Conservation (phyloP, 92 coral and sea anemone genomes). For the Pocillopora grandis region DNA sequence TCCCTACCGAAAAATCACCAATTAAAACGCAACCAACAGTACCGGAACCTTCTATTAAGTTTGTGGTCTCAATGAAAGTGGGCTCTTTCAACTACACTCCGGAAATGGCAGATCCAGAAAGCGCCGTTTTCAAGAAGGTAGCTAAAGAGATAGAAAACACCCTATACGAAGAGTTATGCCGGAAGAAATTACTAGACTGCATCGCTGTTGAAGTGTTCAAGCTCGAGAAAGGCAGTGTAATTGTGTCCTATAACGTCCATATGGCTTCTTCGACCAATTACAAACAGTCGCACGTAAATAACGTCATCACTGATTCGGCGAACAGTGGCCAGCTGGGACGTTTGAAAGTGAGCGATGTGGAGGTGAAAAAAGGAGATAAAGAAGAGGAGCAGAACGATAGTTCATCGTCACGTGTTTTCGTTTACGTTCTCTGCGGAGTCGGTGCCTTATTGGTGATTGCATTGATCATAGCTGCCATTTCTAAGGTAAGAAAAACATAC, state of each 20-base stretch:
- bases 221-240: neutral
- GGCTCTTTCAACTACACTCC: neutral
- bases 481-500: neutral
- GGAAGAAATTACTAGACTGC: neutral
- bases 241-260: neutral
- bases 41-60: neutral
- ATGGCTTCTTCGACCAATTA: neutral
- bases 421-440: conserved; percentile 5
- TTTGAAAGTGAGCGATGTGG: neutral
- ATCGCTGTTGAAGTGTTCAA: neutral
- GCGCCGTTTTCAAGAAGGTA: neutral
- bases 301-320: neutral
- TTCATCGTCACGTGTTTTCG: neutral
- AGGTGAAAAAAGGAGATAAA: neutral
- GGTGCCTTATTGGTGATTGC: conserved; percentile 1
- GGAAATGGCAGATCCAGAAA: conserved; percentile 13
- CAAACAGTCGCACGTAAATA: neutral
- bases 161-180: neutral
- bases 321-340: neutral
- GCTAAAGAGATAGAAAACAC: neutral
- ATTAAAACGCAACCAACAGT: neutral
- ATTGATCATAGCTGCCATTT: neutral
- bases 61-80: neutral
- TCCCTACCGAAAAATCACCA: too few species aligned
- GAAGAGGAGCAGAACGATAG: neutral